phyloP scores from a whole-genome alignment of 2,888 invertebrate genomes.

The Drosophila birchii region DNA sequence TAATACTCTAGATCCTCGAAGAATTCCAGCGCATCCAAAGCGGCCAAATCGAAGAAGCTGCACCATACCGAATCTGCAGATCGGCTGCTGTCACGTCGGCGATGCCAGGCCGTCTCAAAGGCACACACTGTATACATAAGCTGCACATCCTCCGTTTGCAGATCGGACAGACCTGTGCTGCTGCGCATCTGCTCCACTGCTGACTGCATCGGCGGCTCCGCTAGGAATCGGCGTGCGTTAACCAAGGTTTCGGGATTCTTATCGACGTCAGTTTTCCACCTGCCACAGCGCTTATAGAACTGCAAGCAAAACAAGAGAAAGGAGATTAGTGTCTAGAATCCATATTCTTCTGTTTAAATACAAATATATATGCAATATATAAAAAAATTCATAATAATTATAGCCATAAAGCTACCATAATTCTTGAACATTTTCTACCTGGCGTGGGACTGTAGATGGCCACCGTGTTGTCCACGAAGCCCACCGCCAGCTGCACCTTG shows the following conservation, averaged over 20 bases:
- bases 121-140: slow-evolving; percentile 91
- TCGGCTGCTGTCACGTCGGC: slow-evolving; percentile 60
- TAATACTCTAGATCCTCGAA: slow-evolving; percentile 91
- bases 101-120: slow-evolving; percentile 93
- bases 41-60: slow-evolving; percentile 87
- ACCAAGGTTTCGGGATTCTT: slow-evolving; percentile 87
- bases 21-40: slow-evolving; percentile 89
- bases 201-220: slow-evolving; percentile 86
- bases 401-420: neutral
- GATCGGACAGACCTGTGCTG: slow-evolving; percentile 87
- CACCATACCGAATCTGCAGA: slow-evolving; percentile 90
- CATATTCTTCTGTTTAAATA: neutral
- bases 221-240: slow-evolving; percentile 86
- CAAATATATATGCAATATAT: too few relatives aligned
- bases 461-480: slow-evolving; percentile 93
- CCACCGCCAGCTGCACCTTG: slow-evolving; percentile 92
- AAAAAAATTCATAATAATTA: neutral
- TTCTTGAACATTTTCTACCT: slow-evolving; percentile 67
- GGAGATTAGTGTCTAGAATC: neutral
- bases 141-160: slow-evolving; percentile 87
- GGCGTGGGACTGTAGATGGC: slow-evolving; percentile 88
- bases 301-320: slow-evolving; percentile 82
- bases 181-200: slow-evolving; percentile 85
- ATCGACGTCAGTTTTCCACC: slow-evolving; percentile 89
- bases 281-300: slow-evolving; percentile 92